phyloP scores from a whole-genome alignment of 2,888 invertebrate species.

The Cerceris ruficornis region DNA sequence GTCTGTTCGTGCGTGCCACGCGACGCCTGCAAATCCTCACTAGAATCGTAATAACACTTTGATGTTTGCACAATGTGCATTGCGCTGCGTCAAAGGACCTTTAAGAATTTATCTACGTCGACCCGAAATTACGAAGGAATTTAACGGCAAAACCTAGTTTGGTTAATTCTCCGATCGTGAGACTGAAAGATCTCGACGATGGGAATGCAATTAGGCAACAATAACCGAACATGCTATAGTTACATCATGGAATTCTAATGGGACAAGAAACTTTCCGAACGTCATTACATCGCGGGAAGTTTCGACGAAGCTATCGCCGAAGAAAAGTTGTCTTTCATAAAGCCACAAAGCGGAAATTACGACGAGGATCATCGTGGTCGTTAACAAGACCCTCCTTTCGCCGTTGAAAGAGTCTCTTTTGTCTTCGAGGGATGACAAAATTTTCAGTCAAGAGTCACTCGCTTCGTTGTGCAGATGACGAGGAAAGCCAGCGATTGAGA shows the following conservation, averaged over 20 bases:
- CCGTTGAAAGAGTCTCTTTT: background rate
- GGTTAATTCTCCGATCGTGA: too few relatives aligned
- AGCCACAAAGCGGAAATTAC: background rate
- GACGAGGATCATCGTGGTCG: background rate
- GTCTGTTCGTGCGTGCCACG: background rate
- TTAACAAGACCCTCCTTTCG: slow-evolving; percentile 4
- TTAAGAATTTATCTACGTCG: too few relatives aligned
- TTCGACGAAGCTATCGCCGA: slow-evolving; percentile 8
- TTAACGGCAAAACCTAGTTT: too few relatives aligned
- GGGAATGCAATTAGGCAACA: too few relatives aligned
- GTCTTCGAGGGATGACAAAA: background rate
- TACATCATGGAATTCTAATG: background rate
- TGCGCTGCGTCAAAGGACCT: too few relatives aligned
- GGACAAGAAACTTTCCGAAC: background rate
- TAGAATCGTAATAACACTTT: too few relatives aligned
- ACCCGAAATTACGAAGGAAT: too few relatives aligned
- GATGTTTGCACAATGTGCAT: too few relatives aligned
- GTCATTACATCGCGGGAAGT: slow-evolving; percentile 20
- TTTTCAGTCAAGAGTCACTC: background rate
- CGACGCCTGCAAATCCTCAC: too few relatives aligned
- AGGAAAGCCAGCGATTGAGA: background rate
- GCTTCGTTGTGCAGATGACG: background rate
- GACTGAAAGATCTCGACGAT: too few relatives aligned
- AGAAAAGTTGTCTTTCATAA: slow-evolving; percentile 13
- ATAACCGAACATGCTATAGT: background rate